Conservation (phyloP, 1,140 invertebrate species). For the Trachymyrmex septentrionalis region DNA sequence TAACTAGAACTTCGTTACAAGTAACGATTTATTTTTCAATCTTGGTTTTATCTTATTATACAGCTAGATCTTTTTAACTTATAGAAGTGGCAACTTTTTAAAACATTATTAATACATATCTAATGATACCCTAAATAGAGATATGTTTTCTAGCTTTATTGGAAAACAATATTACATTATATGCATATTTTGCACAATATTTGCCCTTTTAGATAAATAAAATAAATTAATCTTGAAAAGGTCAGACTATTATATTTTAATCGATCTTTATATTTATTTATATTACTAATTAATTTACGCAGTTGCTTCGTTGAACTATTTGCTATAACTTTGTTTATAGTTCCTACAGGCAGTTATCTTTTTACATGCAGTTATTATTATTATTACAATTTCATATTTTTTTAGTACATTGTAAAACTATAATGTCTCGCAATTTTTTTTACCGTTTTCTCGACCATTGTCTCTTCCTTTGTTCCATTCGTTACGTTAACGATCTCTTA, state of each 20-base stretch:
- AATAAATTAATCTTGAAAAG: not conserved
- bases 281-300: not conserved
- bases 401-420: slow-evolving; percentile 24
- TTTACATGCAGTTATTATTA: not conserved
- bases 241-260: not conserved
- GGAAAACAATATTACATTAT: not conserved
- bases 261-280: not conserved
- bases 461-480: slow-evolving; percentile 26
- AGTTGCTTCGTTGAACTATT: not conserved
- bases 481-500: slow-evolving; percentile 70
- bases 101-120: not conserved
- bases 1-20: no score
- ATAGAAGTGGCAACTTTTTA: not conserved
- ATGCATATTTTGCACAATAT: not conserved
- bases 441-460: slow-evolving; percentile 23
- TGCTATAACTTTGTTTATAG: not conserved
- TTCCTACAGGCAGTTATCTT: not conserved
- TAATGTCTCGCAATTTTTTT: not conserved
- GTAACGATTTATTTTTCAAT: no score
- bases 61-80: not conserved
- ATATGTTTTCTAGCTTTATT: not conserved
- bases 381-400: not conserved
- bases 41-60: no score
- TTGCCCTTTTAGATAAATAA: not conserved
- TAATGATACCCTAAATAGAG: not conserved